Percentiles rank a stretch among this genome's conserved stretches.
These are phyloP conservation scores for Hydrolagus colliei DNA, from an alignment of 2,797 vertebrate species.

Conservation along the genomic window DNA sequence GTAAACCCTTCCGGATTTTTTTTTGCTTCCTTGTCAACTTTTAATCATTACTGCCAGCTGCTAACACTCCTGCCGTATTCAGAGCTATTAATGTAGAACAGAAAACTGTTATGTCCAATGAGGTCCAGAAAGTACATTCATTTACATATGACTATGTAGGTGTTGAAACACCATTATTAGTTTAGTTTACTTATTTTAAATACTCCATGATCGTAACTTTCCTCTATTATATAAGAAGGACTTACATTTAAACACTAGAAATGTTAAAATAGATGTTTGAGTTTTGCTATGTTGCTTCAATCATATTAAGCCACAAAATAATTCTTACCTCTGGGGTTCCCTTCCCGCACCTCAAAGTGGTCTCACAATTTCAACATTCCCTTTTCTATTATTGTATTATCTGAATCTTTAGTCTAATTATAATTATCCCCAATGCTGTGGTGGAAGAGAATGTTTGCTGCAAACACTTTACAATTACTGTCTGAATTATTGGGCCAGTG, in stretches of 20 bases:
- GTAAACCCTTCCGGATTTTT: constrained; percentile 14
- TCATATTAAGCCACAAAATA: neutral
- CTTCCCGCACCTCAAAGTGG: neutral
- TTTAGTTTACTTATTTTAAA: neutral
- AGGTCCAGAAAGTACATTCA: neutral
- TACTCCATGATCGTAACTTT: no score
- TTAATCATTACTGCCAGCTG: constrained; percentile 16
- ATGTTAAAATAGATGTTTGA: constrained; percentile 2
- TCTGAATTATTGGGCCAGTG: neutral
- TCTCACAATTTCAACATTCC: constrained; percentile 9
- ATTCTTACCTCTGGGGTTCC: neutral
- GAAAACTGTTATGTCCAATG: neutral
- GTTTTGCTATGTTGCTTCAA: constrained; percentile 9
- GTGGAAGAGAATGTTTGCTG: neutral
- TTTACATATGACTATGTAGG: neutral
- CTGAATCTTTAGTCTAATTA: neutral
- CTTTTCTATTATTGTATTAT: neutral
- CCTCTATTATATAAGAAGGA: neutral
- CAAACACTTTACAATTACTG: neutral
- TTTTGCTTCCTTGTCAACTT: neutral
- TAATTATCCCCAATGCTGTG: neutral
- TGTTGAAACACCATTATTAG: neutral
- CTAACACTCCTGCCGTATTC: neutral
- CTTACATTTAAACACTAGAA: neutral
- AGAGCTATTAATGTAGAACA: neutral